Evolutionary conservation across 2,888 invertebrate species (phyloP).

Genomic region (Microplitis deprimator): DNA sequence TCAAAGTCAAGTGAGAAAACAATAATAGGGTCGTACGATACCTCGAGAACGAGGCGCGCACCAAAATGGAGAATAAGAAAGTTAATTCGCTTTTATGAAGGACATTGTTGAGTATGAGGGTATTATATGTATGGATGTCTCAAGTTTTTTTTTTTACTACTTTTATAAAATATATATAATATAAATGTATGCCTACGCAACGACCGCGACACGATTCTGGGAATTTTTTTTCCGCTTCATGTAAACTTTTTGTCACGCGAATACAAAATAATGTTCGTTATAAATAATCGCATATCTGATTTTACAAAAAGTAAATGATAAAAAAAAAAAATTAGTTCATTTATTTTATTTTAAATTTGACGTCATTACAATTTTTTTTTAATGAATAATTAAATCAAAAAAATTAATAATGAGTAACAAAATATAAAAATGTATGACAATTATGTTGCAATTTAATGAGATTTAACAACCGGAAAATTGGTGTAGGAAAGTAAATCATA

Average conservation of each 20-base stretch:
- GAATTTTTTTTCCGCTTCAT: constrained; percentile 21
- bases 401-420: not conserved
- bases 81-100: constrained; percentile 27
- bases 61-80: constrained; percentile 3
- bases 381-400: not conserved
- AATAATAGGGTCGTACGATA: constrained; percentile 12
- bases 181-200: constrained; percentile 24
- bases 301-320: not conserved
- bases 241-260: constrained; percentile 37
- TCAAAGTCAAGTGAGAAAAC: constrained; percentile 10
- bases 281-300: not conserved
- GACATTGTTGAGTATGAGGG: constrained; percentile 18
- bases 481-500: not conserved
- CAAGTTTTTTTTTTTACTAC: not conserved
- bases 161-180: not conserved
- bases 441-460: not conserved
- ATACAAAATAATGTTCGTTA: not conserved
- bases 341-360: too few species aligned
- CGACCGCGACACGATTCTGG: constrained; percentile 21
- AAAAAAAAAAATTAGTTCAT: not conserved
- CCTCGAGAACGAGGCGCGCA: constrained; percentile 17
- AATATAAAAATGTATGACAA: not conserved
- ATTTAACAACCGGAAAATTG: not conserved
- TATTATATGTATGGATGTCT: not conserved
- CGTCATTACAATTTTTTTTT: too few species aligned